phyloP scores from a whole-genome alignment of 2,888 invertebrate genomes.

The Xestia rhomboidea region DNA sequence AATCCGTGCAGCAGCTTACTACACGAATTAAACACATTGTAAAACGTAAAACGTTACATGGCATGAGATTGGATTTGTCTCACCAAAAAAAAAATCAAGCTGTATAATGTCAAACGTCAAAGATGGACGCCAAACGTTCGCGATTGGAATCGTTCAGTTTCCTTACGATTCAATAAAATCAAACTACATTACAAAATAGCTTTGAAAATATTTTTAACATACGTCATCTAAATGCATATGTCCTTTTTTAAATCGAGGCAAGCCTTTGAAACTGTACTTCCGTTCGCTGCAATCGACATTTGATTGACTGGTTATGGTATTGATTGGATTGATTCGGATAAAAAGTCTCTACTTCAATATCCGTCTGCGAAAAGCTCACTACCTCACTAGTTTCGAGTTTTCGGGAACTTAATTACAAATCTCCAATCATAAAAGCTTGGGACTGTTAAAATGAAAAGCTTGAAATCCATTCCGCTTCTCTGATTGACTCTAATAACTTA shows the following conservation, averaged over 20 bases:
- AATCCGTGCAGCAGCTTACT: not conserved
- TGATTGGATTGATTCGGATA: slow-evolving; percentile 61
- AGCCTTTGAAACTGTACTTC: slow-evolving; percentile 51
- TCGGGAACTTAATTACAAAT: slow-evolving; percentile 60
- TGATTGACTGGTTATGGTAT: slow-evolving; percentile 61
- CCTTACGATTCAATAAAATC: slow-evolving; percentile 1
- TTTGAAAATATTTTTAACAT: slow-evolving; percentile 12
- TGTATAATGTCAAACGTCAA: slow-evolving; percentile 11
- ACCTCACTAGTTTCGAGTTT: slow-evolving; percentile 52
- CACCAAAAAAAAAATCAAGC: not conserved
- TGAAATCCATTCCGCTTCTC: slow-evolving; percentile 7
- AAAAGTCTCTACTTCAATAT: slow-evolving; percentile 61
- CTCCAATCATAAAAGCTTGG: slow-evolving; percentile 37
- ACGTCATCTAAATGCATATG: not conserved
- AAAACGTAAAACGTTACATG: not conserved
- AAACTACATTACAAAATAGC: not conserved
- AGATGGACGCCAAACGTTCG: not conserved
- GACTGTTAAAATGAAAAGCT: slow-evolving; percentile 44
- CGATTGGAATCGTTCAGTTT: not conserved
- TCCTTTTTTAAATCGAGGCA: slow-evolving; percentile 25
- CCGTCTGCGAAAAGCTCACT: slow-evolving; percentile 50
- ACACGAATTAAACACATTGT: not conserved
- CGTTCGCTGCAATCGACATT: slow-evolving; percentile 56
- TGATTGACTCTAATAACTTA: slow-evolving; percentile 34
- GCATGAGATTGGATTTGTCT: not conserved